A percentile compares a stretch with the other conserved stretches of the same genome.
Conservation (phyloP, 2,797 vertebrate species). For the Pseudochaenichthys georgianus region DNA sequence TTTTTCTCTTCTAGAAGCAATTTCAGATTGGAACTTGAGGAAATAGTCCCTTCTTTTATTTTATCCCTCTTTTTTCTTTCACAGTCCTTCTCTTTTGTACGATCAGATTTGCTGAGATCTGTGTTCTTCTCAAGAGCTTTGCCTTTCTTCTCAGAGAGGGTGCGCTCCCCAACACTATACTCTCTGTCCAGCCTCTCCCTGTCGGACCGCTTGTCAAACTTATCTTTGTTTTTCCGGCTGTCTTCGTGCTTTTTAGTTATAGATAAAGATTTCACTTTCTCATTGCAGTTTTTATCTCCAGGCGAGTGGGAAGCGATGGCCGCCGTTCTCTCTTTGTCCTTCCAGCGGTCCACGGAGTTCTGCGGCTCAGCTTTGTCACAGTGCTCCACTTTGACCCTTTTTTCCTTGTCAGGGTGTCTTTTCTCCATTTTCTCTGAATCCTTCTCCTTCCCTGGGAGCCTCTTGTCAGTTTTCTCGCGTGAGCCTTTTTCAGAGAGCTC, state of each 20-base stretch:
- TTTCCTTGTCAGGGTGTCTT: conserved; percentile 93
- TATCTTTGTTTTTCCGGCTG: conserved; percentile 93
- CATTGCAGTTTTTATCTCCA: conserved; percentile 90
- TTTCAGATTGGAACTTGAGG: conserved; percentile 86
- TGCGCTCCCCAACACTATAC: conserved; percentile 85
- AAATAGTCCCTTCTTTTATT: conserved; percentile 85
- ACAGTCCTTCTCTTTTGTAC: conserved; percentile 86
- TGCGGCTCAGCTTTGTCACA: conserved; percentile 89
- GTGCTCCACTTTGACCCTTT: conserved; percentile 91
- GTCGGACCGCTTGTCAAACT: conserved; percentile 91
- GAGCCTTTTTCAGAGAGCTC: conserved; percentile 90
- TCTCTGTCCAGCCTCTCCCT: conserved; percentile 92
- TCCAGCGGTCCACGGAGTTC: conserved; percentile 89
- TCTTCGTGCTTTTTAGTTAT: conserved; percentile 91
- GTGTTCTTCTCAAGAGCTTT: conserved; percentile 89
- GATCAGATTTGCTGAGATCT: conserved; percentile 90
- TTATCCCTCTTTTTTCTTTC: conserved; percentile 95
- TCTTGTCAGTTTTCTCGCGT: conserved; percentile 92
- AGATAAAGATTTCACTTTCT: conserved; percentile 88
- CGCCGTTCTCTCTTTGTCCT: conserved; percentile 86
- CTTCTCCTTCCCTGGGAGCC: conserved; percentile 89
- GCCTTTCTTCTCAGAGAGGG: conserved; percentile 88
- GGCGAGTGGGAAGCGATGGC: conserved; percentile 79
- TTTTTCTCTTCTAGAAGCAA: conserved; percentile 91
- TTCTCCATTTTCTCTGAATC: conserved; percentile 93